phyloP scores from a whole-genome alignment of 1,140 invertebrate genomes.

The Drosophila mauritiana region DNA sequence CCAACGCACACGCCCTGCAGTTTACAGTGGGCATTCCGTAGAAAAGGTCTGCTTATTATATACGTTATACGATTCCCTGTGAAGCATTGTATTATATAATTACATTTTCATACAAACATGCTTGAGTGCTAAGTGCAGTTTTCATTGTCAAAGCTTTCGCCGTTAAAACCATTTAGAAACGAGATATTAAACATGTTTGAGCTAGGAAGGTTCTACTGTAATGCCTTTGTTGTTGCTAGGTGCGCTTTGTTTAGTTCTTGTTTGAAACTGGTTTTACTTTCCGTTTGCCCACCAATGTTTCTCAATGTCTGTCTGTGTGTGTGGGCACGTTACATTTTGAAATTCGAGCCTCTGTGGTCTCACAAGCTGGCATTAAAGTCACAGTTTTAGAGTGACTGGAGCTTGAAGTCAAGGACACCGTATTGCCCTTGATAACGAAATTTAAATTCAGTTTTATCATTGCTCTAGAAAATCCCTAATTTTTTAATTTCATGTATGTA shows the following conservation, averaged over 20 bases:
- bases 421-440: background rate
- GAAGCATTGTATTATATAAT: too few species aligned
- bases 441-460: background rate
- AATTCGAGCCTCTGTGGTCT: constrained; percentile 36
- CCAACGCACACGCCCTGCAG: constrained; percentile 47
- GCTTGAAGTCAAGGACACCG: background rate
- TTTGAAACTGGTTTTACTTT: constrained; percentile 50
- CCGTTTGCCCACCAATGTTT: constrained; percentile 18
- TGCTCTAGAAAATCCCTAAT: too few species aligned
- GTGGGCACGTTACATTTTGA: constrained; percentile 48
- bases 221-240: constrained; percentile 38
- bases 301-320: constrained; percentile 17
- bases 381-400: constrained; percentile 22
- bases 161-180: background rate
- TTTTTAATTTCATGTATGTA: too few species aligned
- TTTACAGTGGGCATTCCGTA: constrained; percentile 12
- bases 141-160: too few species aligned
- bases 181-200: background rate
- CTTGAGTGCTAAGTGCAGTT: too few species aligned
- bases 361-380: constrained; percentile 5
- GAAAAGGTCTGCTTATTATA: background rate
- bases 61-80: background rate
- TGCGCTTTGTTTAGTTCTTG: constrained; percentile 47
- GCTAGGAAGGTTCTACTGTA: constrained; percentile 1
- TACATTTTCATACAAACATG: too few species aligned